Conservation (phyloP, 1,140 invertebrate species). For the Halesus radiatus region DNA sequence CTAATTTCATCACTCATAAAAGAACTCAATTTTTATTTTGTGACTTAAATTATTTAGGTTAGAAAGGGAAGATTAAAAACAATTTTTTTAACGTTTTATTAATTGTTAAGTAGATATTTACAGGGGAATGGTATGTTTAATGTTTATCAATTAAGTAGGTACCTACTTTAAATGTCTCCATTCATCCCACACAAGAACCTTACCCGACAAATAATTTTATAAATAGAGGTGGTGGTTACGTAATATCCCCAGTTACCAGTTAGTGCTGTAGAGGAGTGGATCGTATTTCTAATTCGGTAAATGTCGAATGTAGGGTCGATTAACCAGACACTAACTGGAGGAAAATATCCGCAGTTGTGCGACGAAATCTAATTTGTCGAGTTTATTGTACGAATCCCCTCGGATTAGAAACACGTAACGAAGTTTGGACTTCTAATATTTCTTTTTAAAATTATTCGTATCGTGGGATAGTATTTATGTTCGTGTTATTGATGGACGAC, state of each 20-base stretch:
- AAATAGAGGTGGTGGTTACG: background rate
- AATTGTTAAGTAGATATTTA: no score
- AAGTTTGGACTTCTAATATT: constrained; percentile 4
- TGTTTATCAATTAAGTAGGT: no score
- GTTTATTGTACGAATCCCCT: background rate
- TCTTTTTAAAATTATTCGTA: background rate
- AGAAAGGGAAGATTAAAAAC: no score
- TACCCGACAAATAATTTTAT: background rate
- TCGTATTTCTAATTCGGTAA: constrained; percentile 31
- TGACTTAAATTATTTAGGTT: no score
- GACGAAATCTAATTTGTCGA: constrained; percentile 4
- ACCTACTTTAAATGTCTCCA: no score
- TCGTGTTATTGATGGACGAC: background rate
- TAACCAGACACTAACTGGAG: background rate
- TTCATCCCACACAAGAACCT: no score
- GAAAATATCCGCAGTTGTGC: background rate
- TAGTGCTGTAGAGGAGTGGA: background rate
- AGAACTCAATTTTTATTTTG: no score
- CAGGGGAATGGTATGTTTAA: no score
- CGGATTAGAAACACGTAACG: background rate
- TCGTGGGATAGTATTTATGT: background rate
- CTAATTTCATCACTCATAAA: no score
- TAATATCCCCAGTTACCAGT: background rate
- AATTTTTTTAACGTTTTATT: no score
- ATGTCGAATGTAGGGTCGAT: background rate